Percentiles rank a stretch among this genome's conserved stretches.
Conservation (phyloP, 2,888 invertebrate genomes). For the Adineta ricciae region DNA sequence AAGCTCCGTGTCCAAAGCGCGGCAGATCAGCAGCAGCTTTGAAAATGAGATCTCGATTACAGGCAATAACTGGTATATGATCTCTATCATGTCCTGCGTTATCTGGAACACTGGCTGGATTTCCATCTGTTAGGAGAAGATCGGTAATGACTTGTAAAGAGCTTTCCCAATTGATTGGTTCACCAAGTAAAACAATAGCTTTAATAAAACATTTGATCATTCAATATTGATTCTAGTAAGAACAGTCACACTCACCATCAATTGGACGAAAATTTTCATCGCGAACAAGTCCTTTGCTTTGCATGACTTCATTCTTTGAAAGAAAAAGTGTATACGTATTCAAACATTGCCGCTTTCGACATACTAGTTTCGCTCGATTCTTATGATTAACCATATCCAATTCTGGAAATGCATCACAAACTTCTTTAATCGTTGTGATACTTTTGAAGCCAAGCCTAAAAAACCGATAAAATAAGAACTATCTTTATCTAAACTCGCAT, state of each 20-base stretch:
- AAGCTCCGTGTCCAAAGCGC: slow-evolving; percentile 50
- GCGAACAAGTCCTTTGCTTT: neutral
- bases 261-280: slow-evolving; percentile 29
- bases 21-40: slow-evolving; percentile 50
- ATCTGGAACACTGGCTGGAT: slow-evolving; percentile 41
- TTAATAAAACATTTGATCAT: slow-evolving; percentile 22
- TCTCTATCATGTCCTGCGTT: slow-evolving; percentile 35
- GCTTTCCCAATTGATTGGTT: slow-evolving; percentile 48
- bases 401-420: slow-evolving; percentile 30
- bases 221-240: neutral
- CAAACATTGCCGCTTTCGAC: neutral
- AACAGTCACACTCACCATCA: neutral
- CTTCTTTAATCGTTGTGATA: slow-evolving; percentile 24
- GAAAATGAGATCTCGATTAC: slow-evolving; percentile 50
- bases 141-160: slow-evolving; percentile 48
- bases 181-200: slow-evolving; percentile 48
- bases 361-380: slow-evolving; percentile 5
- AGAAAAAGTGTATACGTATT: neutral
- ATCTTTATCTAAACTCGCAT: neutral
- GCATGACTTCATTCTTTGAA: slow-evolving; percentile 4
- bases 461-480: neutral
- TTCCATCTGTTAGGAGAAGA: slow-evolving; percentile 46
- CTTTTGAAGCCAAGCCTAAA: slow-evolving; percentile 25
- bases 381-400: slow-evolving; percentile 29
- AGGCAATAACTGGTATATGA: slow-evolving; percentile 48